phyloP scores from a whole-genome alignment of 1,140 invertebrate genomes.

The Sminthurides bifidus region DNA sequence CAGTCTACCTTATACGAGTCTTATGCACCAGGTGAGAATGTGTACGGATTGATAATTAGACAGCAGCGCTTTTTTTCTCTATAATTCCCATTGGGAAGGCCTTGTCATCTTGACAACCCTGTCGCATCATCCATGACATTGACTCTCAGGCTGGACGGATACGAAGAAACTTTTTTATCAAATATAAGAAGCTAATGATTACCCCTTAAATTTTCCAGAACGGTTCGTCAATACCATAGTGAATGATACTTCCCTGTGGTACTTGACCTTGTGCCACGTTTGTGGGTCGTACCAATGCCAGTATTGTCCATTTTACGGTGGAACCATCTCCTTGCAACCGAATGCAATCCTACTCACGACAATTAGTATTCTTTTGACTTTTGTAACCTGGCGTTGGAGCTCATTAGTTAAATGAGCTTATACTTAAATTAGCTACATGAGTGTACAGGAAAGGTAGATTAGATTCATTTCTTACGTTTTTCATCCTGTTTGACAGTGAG shows the following conservation, averaged over 20 bases:
- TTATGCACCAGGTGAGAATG: conserved; percentile 44
- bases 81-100: background rate
- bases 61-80: too few species aligned
- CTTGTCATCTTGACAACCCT: background rate
- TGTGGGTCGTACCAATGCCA: conserved; percentile 96
- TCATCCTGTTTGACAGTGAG: too few species aligned
- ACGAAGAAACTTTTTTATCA: too few species aligned
- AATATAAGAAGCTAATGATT: too few species aligned
- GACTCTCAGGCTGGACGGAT: background rate
- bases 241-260: conserved; percentile 44
- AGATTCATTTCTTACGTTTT: too few species aligned
- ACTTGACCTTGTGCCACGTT: conserved; percentile 70
- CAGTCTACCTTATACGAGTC: conserved; percentile 47
- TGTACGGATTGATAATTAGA: background rate
- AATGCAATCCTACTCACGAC: too few species aligned
- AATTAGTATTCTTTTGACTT: too few species aligned
- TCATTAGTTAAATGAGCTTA: too few species aligned
- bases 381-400: too few species aligned
- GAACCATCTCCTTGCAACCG: background rate
- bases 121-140: background rate
- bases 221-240: conserved; percentile 46
- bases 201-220: too few species aligned
- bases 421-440: too few species aligned
- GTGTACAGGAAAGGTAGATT: too few species aligned
- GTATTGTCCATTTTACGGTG: conserved; percentile 76